Evolutionary conservation across 2,888 invertebrate species (phyloP).

Genomic region (Ennomos fuscantarius): DNA sequence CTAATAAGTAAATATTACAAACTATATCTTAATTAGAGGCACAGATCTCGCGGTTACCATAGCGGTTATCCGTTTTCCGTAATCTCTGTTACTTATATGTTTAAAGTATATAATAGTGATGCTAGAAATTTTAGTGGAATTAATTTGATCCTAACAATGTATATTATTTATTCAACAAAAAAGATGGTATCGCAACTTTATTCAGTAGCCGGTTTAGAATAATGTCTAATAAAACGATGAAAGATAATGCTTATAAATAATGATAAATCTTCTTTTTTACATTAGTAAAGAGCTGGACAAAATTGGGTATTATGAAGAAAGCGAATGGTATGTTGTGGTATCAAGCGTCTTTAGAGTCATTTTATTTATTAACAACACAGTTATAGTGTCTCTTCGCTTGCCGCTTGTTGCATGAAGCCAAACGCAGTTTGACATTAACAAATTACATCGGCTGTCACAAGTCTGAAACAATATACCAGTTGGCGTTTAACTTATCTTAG

Average conservation of each 20-base stretch:
- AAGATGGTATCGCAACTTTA: slow-evolving; percentile 65
- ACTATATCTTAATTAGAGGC: too few relatives aligned
- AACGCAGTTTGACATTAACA: slow-evolving; percentile 76
- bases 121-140: slow-evolving; percentile 60
- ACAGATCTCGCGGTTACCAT: too few relatives aligned
- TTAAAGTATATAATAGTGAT: slow-evolving; percentile 55
- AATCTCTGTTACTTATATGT: too few relatives aligned
- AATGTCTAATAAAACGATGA: slow-evolving; percentile 66
- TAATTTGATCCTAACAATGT: slow-evolving; percentile 52
- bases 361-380: slow-evolving; percentile 32
- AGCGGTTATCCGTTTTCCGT: too few relatives aligned
- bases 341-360: slow-evolving; percentile 50
- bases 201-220: slow-evolving; percentile 67
- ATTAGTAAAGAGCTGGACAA: slow-evolving; percentile 60
- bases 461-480: slow-evolving; percentile 83
- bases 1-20: too few relatives aligned
- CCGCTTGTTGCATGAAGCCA: slow-evolving; percentile 42
- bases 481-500: slow-evolving; percentile 82
- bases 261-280: slow-evolving; percentile 73
- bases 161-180: slow-evolving; percentile 54
- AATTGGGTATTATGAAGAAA: slow-evolving; percentile 63
- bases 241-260: slow-evolving; percentile 62
- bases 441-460: slow-evolving; percentile 81
- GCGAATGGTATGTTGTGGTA: slow-evolving; percentile 48
- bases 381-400: slow-evolving; percentile 24